Conservation (phyloP, 1,140 invertebrate genomes). For the Eurytemora carolleeae region DNA sequence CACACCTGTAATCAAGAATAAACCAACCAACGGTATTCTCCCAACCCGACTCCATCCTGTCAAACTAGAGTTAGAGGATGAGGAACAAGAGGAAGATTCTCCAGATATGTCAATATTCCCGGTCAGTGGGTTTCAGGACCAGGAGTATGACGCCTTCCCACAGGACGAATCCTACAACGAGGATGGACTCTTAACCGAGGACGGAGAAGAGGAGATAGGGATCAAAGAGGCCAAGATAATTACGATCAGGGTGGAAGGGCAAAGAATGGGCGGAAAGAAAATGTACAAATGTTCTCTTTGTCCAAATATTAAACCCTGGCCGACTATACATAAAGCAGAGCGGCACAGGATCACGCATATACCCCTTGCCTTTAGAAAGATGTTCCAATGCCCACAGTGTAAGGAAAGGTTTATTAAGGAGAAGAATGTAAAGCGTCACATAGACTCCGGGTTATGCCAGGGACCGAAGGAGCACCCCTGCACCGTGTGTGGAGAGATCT, state of each 20-base stretch:
- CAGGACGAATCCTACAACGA: too few species aligned
- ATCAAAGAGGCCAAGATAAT: background rate
- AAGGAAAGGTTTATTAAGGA: background rate
- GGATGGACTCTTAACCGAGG: too few species aligned
- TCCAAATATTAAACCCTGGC: background rate
- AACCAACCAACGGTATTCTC: background rate
- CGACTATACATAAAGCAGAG: background rate
- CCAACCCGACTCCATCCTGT: too few species aligned
- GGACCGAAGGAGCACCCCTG: background rate
- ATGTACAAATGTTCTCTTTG: background rate
- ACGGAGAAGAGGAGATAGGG: background rate
- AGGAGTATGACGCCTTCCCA: too few species aligned
- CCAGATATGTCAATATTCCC: too few species aligned
- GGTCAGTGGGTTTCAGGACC: too few species aligned
- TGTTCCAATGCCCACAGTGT: background rate
- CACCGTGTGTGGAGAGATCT: background rate
- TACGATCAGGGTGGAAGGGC: background rate
- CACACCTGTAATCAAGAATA: background rate
- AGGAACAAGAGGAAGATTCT: too few species aligned
- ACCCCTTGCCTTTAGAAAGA: background rate
- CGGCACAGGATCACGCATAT: background rate
- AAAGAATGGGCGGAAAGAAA: background rate
- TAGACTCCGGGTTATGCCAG: background rate
- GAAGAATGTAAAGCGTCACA: background rate
- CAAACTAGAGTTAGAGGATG: too few species aligned